Percentiles rank a stretch among this genome's conserved stretches.
Conservation (phyloP, 2,888 invertebrate genomes). For the Diplazon laetatorius region DNA sequence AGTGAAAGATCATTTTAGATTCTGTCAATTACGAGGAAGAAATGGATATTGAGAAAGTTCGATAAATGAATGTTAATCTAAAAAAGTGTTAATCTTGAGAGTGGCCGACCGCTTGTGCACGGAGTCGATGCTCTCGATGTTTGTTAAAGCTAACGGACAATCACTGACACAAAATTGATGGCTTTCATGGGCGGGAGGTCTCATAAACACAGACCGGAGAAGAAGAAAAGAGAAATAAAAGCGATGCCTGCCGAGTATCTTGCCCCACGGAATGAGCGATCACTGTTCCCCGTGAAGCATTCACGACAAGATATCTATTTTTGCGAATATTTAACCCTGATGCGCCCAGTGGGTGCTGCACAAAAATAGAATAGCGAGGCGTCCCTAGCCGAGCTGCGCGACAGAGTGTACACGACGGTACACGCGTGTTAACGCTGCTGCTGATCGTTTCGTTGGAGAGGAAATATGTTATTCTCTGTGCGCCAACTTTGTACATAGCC, state of each 20-base stretch:
- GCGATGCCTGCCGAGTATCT: constrained; percentile 52
- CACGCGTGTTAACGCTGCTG: constrained; percentile 41
- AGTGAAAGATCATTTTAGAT: not conserved
- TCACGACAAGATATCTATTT: constrained; percentile 59
- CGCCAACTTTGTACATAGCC: constrained; percentile 24
- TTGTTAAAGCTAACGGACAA: constrained; percentile 26
- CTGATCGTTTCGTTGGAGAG: constrained; percentile 45
- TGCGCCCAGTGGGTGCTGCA: constrained; percentile 62
- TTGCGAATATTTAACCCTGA: constrained; percentile 66
- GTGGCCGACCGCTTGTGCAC: not conserved
- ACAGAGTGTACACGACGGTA: constrained; percentile 35
- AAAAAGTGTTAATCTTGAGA: constrained; percentile 52
- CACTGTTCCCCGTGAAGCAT: constrained; percentile 27
- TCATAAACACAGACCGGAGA: constrained; percentile 47
- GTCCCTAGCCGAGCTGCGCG: constrained; percentile 20
- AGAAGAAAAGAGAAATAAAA: constrained; percentile 18
- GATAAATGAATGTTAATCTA: constrained; percentile 11
- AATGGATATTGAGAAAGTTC: not conserved
- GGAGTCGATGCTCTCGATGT: constrained; percentile 52
- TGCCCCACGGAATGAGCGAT: constrained; percentile 61
- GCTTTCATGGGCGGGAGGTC: constrained; percentile 19
- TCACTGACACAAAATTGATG: constrained; percentile 53
- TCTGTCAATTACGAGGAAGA: not conserved
- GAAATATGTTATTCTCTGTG: constrained; percentile 33
- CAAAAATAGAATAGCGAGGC: constrained; percentile 63